Percentiles rank a stretch among this genome's conserved stretches.
Evolutionary conservation across 1,140 invertebrate species (phyloP).

Genomic region (Atta cephalotes): DNA sequence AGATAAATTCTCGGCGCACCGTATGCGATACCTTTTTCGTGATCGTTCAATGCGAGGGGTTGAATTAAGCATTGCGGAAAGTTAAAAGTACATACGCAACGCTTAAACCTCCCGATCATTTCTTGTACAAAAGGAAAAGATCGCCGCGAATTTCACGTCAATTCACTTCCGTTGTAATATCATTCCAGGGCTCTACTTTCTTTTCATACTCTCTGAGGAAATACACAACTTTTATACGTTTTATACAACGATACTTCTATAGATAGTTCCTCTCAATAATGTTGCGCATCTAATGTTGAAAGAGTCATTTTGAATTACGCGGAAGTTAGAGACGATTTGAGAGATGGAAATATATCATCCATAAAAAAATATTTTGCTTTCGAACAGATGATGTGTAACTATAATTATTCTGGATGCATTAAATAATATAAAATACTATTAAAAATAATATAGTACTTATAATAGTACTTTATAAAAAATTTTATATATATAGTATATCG

Average conservation of each 20-base stretch:
- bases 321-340: neutral
- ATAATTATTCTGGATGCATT: neutral
- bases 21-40: neutral
- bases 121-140: neutral
- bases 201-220: conserved; percentile 1
- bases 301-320: conserved; percentile 2
- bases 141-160: neutral
- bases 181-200: neutral
- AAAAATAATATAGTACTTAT: neutral
- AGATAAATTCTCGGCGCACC: conserved; percentile 24
- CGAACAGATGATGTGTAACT: neutral
- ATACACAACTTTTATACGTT: neutral
- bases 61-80: conserved; percentile 37
- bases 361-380: neutral
- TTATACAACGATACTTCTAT: conserved; percentile 8
- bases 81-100: conserved; percentile 46
- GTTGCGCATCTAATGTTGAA: neutral
- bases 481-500: neutral
- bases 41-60: neutral
- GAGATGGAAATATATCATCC: neutral
- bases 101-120: conserved; percentile 13
- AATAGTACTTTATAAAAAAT: neutral
- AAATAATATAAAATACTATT: neutral
- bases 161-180: conserved; percentile 38
- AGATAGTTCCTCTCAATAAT: neutral